Conservation (phyloP, 2,888 invertebrate genomes). For the Tortricodes alternella region DNA sequence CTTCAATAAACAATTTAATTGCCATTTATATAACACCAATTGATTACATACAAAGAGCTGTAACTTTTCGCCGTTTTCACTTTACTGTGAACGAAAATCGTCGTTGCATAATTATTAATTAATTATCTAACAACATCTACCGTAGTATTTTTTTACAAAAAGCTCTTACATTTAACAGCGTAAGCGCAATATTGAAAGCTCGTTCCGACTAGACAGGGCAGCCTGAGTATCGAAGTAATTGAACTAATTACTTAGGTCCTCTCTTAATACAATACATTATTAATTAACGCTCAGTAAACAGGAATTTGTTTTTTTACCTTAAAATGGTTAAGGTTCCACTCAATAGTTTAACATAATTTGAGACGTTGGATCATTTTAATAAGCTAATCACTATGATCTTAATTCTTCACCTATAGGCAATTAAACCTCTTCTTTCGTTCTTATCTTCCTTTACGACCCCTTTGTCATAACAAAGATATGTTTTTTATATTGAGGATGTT, state of each 20-base stretch:
- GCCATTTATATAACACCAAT: neutral
- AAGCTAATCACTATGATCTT: too few species aligned
- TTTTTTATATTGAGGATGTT: too few species aligned
- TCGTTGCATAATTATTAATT: conserved; percentile 46
- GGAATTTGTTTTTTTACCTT: conserved; percentile 9
- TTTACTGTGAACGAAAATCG: conserved; percentile 46
- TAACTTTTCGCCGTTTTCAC: conserved; percentile 46
- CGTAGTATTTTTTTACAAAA: conserved; percentile 55
- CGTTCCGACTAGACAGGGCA: conserved; percentile 49
- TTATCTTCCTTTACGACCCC: too few species aligned
- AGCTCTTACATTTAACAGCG: conserved; percentile 72
- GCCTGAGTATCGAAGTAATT: conserved; percentile 22
- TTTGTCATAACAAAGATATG: too few species aligned
- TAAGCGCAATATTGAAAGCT: conserved; percentile 74
- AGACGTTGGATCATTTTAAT: too few species aligned
- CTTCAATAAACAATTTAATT: neutral
- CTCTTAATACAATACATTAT: neutral
- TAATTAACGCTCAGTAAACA: conserved; percentile 4
- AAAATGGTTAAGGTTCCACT: too few species aligned
- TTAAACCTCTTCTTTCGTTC: too few species aligned
- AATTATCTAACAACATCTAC: conserved; percentile 67
- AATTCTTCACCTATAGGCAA: too few species aligned
- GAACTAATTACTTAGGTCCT: conserved; percentile 11
- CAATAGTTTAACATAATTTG: too few species aligned
- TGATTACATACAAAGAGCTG: conserved; percentile 38